Evolutionary conservation across 2,888 invertebrate species (phyloP), one percentile per base, ranked within the genome.

Genomic region (Operophtera brumata): DNA sequence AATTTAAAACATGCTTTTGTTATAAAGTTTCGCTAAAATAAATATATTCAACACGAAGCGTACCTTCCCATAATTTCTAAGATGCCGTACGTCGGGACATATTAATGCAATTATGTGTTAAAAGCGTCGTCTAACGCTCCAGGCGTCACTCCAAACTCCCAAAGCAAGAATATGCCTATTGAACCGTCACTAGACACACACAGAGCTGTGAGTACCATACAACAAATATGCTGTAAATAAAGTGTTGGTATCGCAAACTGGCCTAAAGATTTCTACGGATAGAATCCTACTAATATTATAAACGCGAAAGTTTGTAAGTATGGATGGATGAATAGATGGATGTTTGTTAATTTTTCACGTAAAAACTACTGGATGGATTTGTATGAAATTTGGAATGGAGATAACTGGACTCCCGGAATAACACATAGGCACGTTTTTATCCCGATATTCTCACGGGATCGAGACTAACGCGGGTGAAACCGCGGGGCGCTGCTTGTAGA

Each of bases 41-140:
- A 67, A 67, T 58, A 61, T 66, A 66, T 66, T 69, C 65, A 69
- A 64, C 57, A 46, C 54, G 52, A 64, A 60, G 65, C 63, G 65
- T 65, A 66, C 64, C 68, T 66, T 75, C 71, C 73, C 75, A 66
- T 81, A 83, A 86, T 84, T 82, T 80, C 62, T 72, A 73, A 81
- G 79, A 80, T 84, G 82, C 79, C 77, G 76, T 80, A 78, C 73
- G 79, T 71, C 65, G 78, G 76, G 75, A 77, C 79, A 57, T 51
- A 82, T 83, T 86, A 86, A 88, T 79, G 76, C 82, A 85, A 88
- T 87, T 88, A 87, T 73, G 74, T 82, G 84, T 81, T 88, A 83
- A 87, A 87, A 86, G 87, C 85, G 70, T 72, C 76, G 78, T 68
- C 73, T 79, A 74, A 74, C 69, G 82, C 83, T 82, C 75, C 67